Base-by-base conservation (phyloP, 2,797 vertebrate species). In the Meda fulgida region DNA sequence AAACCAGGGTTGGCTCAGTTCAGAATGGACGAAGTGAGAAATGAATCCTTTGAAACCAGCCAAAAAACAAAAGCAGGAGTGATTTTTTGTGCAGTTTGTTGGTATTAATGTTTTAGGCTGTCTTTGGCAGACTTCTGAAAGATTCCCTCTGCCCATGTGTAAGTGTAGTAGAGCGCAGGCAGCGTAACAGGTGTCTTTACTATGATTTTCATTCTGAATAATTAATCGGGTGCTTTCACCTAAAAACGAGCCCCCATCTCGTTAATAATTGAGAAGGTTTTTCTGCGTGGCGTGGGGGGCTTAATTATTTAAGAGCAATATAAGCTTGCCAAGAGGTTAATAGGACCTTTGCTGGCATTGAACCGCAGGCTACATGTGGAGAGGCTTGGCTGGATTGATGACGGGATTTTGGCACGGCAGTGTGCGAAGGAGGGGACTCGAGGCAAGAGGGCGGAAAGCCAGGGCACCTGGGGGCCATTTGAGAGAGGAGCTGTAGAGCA, bases 231-330 rank as follows among this genome's bases (percentile, higher is more conserved):
- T 89, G 91, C 93, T 92, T 94, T 91, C 92, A 92, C 92, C 92
- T 94, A 92, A 93, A 93, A 94, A 93, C 93, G 89, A 93, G 58
- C 70, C 75, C 89, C 85, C 80, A 89, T 88, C 90, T 84, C 87
- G 93, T 96, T 92, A 88, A 95, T 95, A 95, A 95, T 96, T 92
- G 87, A 95, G 86, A 65, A 84, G 83, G 81, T 90, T 95, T 95
- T 92, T 95, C 73, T 82, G 31, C 7, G 16, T 84, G 91, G 90
- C 43, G 84, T 84, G 87, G 90, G 90, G 92, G 92, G 88, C 87
- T 96, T 92, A 95, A 96, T 95, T 95, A 96, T 96, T 95, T 87
- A 96, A 87, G 87, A 91, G 95, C 93, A 95, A 95, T 96, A 94
- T 92, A 89, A 93, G 89, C 91, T 85, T 86, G 89, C 92, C 92